phyloP scores from a whole-genome alignment of 2,113 vertebrate species.

The Bubo bubo region DNA sequence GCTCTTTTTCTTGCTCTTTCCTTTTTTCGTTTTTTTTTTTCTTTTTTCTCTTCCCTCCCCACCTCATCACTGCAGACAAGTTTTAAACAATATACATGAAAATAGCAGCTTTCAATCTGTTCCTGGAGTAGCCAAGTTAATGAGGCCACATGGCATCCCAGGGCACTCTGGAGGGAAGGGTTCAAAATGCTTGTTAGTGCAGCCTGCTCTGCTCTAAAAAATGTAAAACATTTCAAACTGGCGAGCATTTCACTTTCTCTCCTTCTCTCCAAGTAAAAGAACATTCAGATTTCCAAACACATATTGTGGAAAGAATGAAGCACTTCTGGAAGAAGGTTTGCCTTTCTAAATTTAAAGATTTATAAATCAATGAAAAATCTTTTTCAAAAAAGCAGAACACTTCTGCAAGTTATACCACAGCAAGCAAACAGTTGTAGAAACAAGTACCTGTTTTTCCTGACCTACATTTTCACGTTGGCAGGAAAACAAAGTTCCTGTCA shows the following conservation, averaged over 20 bases:
- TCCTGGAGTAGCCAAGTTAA: constrained; percentile 17
- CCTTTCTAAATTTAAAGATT: neutral
- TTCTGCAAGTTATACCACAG: neutral
- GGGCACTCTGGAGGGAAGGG: neutral
- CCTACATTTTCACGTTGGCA: constrained; percentile 35
- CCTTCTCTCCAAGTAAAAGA: neutral
- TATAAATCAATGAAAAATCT: neutral
- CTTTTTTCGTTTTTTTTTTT: neutral
- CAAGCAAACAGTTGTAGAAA: neutral
- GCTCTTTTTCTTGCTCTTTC: neutral
- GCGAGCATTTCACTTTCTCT: neutral
- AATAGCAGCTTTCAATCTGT: constrained; percentile 22
- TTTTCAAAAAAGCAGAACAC: neutral
- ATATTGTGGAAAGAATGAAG: neutral
- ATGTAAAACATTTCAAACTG: neutral
- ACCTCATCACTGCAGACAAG: constrained; percentile 15
- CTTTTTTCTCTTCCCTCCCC: neutral
- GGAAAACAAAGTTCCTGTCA: constrained; percentile 37
- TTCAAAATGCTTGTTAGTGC: neutral
- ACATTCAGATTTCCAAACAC: neutral
- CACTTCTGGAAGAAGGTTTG: neutral
- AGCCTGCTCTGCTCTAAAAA: constrained; percentile 5
- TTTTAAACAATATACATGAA: constrained; percentile 23
- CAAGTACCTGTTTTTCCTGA: constrained; percentile 59
- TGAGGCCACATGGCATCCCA: constrained; percentile 12